phyloP scores from a whole-genome alignment of 2,113 vertebrate genomes.

The Blennius ocellaris region DNA sequence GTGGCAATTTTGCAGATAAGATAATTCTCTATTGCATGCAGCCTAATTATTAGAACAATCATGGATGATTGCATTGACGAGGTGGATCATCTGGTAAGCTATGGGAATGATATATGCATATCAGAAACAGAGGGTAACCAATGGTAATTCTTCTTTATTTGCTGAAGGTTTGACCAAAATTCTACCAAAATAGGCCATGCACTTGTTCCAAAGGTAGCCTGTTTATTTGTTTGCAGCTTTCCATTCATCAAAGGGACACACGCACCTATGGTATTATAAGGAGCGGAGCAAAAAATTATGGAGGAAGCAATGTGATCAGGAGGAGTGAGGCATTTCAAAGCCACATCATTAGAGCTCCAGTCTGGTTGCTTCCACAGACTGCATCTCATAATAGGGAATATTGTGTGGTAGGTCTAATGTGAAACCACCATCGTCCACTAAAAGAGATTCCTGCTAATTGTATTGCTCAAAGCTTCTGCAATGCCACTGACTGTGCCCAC shows the following conservation, averaged over 20 bases:
- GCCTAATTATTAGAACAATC: conserved; percentile 49
- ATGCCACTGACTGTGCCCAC: too few species aligned
- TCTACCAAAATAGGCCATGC: not conserved
- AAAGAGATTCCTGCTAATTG: conserved; percentile 29
- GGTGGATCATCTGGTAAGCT: conserved; percentile 17
- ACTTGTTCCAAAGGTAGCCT: not conserved
- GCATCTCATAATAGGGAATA: conserved; percentile 28
- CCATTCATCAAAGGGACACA: conserved; percentile 5
- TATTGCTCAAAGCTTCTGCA: too few species aligned
- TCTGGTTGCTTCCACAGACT: conserved; percentile 11
- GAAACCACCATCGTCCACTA: conserved; percentile 1
- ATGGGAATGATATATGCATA: conserved; percentile 16
- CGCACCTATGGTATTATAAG: conserved; percentile 41
- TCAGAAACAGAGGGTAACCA: conserved; percentile 14
- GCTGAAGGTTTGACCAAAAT: not conserved
- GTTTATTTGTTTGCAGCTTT: not conserved
- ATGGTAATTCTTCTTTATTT: conserved; percentile 28
- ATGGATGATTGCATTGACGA: conserved; percentile 10
- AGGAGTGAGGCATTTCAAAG: conserved; percentile 44
- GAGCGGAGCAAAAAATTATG: conserved; percentile 25
- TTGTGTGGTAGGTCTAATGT: conserved; percentile 19
- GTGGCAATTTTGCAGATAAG: conserved; percentile 32
- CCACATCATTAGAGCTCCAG: conserved; percentile 42
- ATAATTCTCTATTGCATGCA: conserved; percentile 8
- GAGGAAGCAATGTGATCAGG: conserved; percentile 36